These are phyloP conservation scores for Parnassius mnemosyne DNA, from an alignment of 2,888 invertebrate genomes.

Conservation along the genomic window DNA sequence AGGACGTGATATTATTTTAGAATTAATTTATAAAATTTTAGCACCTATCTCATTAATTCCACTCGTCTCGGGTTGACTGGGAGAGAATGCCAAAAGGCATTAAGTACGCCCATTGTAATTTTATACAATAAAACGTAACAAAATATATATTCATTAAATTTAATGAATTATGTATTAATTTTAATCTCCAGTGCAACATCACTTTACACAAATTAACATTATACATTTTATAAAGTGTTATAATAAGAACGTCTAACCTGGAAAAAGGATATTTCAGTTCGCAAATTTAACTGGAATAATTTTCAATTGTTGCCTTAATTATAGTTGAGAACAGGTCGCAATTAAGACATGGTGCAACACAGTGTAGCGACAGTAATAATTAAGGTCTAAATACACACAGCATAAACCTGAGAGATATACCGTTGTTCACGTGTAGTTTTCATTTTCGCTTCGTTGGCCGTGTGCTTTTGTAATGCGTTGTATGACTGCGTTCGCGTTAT, in stretches of 20 bases:
- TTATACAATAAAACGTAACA: too few species aligned
- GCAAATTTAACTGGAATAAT: constrained; percentile 8
- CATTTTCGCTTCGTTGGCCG: constrained; percentile 2
- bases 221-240: too few species aligned
- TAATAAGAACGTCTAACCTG: background rate
- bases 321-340: constrained; percentile 19
- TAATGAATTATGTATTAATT: background rate
- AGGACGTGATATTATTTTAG: too few species aligned
- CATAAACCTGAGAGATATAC: constrained; percentile 13
- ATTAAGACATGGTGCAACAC: constrained; percentile 10
- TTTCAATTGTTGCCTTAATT: constrained; percentile 21
- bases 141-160: too few species aligned
- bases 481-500: background rate
- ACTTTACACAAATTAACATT: too few species aligned
- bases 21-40: too few species aligned
- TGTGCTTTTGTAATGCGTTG: constrained; percentile 12
- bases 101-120: too few species aligned
- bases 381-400: constrained; percentile 23
- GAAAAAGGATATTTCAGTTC: constrained; percentile 4
- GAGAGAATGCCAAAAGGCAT: too few species aligned
- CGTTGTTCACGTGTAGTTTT: constrained; percentile 11
- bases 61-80: too few species aligned
- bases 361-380: constrained; percentile 11
- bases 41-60: too few species aligned
- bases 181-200: background rate